Base-by-base conservation (phyloP, 1,140 invertebrate genomes). In the Chelonus insularis region DNA sequence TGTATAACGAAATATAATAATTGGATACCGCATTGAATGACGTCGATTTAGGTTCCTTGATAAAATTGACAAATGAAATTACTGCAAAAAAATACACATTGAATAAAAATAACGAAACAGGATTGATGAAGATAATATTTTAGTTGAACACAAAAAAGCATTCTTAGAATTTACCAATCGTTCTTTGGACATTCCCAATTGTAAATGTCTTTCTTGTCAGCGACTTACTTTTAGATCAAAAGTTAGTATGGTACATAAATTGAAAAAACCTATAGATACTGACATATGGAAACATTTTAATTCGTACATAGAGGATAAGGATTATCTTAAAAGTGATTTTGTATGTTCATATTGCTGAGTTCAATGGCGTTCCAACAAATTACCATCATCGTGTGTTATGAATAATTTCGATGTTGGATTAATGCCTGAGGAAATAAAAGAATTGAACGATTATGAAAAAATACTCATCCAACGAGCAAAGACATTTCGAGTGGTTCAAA, bases 321-420 rank as follows among this genome's bases (percentile, higher is more conserved):
- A 34, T 57, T 29, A 23, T 37, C 8, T 60, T 25, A 29, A 64
- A 16, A 41, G 47, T 36, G 37, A 62, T 20, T 69, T 51, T 54
- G 39, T 67, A 34, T 71, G 60, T 55, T n/a, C 55, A 25, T 65
- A 60, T 39, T 71, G 65, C 36, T 47, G 63, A 20, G 61, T 65
- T 56, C 41, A 57, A 41, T 20, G 12, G 47, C 45, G 41, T 8
- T 66, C 68, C 29, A 2, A 61, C 8, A 63, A 59, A 55, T 54
- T 75, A 45, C 2, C 18, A 20, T 73, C 18, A 73, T 72, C 62
- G n/a, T n/a, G n/a, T n/a, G n/a, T n/a, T n/a, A n/a, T n/a, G n/a
- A n/a, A n/a, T n/a, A n/a, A n/a, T n/a, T n/a, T n/a, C n/a, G n/a
- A n/a, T n/a, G n/a, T n/a, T n/a, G n/a, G n/a, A n/a, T n/a, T n/a